Evolutionary conservation across 2,888 invertebrate species (phyloP).

Genomic region (Pimpla rufipes): DNA sequence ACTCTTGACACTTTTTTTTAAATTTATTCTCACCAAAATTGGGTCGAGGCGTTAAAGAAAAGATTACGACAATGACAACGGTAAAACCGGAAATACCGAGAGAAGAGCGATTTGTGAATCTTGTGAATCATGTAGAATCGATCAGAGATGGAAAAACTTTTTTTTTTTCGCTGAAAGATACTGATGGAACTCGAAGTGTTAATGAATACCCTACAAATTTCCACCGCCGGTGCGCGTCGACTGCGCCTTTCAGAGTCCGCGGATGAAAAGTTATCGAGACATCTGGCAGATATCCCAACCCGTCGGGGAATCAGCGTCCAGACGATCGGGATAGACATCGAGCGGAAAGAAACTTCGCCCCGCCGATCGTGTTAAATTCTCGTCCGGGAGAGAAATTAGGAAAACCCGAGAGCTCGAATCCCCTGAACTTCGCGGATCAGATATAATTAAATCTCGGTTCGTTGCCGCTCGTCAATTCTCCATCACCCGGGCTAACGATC

Average conservation of each 20-base stretch:
- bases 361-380: constrained; percentile 54
- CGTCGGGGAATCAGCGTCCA: constrained; percentile 24
- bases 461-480: constrained; percentile 58
- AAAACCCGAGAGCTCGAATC: constrained; percentile 56
- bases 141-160: not conserved
- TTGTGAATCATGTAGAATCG: too few relatives aligned
- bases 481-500: constrained; percentile 57
- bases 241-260: constrained; percentile 14
- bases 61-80: too few relatives aligned
- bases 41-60: too few relatives aligned
- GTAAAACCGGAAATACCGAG: too few relatives aligned
- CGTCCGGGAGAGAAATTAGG: constrained; percentile 58
- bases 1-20: too few relatives aligned
- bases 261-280: constrained; percentile 37
- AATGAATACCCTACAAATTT: constrained; percentile 5
- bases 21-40: too few relatives aligned
- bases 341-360: constrained; percentile 48
- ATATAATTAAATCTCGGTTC: constrained; percentile 64
- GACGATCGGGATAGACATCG: not conserved
- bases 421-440: not conserved
- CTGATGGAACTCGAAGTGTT: not conserved
- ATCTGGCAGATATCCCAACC: constrained; percentile 20
- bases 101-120: too few relatives aligned
- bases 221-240: not conserved
- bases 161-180: not conserved